Percentiles rank a stretch among this genome's conserved stretches.
Conservation (phyloP, 2,113 vertebrate genomes). For the Psephotus haematonotus region DNA sequence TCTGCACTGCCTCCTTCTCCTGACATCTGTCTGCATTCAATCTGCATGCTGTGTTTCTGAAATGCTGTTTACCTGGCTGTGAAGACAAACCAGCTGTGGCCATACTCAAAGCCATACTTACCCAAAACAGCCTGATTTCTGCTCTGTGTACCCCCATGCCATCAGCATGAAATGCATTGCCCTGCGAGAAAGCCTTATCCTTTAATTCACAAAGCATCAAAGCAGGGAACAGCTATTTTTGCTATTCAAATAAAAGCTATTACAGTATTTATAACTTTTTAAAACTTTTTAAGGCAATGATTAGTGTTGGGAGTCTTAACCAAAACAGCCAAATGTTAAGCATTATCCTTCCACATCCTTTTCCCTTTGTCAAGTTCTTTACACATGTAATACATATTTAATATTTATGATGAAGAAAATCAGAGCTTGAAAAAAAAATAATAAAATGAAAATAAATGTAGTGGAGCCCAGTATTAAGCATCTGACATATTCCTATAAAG, state of each 20-base stretch:
- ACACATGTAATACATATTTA: background rate
- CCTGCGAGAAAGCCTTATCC: background rate
- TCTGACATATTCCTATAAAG: background rate
- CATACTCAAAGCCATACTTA: background rate
- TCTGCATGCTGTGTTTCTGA: background rate
- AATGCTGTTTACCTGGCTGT: background rate
- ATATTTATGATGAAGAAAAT: background rate
- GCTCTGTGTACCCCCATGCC: rapidly evolving
- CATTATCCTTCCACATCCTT: background rate
- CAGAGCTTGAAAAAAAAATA: background rate
- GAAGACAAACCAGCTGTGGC: background rate
- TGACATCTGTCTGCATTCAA: background rate
- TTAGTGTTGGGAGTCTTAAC: background rate
- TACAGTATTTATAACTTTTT: background rate
- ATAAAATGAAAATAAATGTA: background rate
- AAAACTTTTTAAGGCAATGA: background rate
- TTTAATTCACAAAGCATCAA: background rate
- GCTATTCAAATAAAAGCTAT: background rate
- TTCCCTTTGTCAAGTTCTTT: background rate
- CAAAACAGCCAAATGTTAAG: background rate
- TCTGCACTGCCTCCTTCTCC: background rate
- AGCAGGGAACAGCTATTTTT: background rate
- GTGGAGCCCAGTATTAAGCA: background rate
- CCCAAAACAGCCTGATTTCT: background rate
- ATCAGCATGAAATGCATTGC: rapidly evolving